Evolutionary conservation across 2,888 invertebrate genomes (phyloP), one percentile per base, ranked within the genome.

Genomic region (Melanotus villosus): DNA sequence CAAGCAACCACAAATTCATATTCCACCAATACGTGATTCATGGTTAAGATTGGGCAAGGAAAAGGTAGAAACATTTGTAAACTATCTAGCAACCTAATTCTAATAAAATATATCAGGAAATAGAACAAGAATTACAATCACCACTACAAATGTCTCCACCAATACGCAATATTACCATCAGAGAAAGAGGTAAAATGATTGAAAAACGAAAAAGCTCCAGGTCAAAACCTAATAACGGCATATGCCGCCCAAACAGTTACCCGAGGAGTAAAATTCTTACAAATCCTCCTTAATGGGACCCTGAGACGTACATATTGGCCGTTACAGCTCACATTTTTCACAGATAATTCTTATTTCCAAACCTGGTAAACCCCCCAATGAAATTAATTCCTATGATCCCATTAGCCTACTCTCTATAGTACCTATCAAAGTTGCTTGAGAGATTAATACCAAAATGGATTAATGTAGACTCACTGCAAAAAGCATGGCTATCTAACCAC

Each of bases 11-110:
- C n/a, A 50, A 23, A 21, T 10, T 18, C 50, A 26, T n/a, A 21
- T 50, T 50, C 50, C 10, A 30, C 50, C 14, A 18, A 50, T 50
- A 30, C 26, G 50, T 50, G 50, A 50, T 50, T 26, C 21, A 30
- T 50, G 26, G 26, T 18, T 50, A 26, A 21, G 1, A 21, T 1
- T 14, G 4, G 30, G 23, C 23, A 43, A 16, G 18, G 18, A 43
- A 43, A 43, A 43, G 19, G 43, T 2, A 43, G 18, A 43, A 18
- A 18, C 43, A 43, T 19, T 43, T 14, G 18, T 18, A 43, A 14
- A 43, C 19, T 7, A 43, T 6, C 19, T 43, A 36, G 36, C 18
- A 43, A 19, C 19, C 18, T 9, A 43, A 43, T 43, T 43, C 19
- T 14, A 19, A 43, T 19, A 18, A 43, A 43, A 9, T 14, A 43